These are phyloP conservation scores for Calameuta idolon DNA, from an alignment of 2,888 invertebrate genomes.

Conservation along the genomic window DNA sequence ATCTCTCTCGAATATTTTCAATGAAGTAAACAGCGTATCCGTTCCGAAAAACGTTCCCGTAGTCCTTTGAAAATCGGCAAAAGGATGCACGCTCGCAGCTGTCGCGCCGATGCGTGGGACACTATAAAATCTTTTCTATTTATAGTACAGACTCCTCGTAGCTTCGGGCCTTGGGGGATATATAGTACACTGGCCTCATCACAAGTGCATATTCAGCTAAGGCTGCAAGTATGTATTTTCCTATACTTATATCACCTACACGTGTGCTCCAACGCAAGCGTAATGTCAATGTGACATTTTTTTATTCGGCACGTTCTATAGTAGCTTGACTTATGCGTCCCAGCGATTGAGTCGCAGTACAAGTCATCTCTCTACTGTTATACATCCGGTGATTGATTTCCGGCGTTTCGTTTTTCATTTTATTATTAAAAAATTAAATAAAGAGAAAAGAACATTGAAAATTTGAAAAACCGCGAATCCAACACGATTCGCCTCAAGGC, in stretches of 20 bases:
- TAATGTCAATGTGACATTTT: background rate
- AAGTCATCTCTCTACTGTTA: background rate
- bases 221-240: constrained; percentile 2
- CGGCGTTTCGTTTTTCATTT: background rate
- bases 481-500: background rate
- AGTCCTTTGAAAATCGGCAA: background rate
- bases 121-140: constrained; percentile 44
- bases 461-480: background rate
- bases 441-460: background rate
- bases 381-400: background rate
- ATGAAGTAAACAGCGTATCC: background rate
- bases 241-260: background rate
- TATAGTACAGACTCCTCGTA: constrained; percentile 33
- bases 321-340: background rate
- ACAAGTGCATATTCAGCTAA: background rate
- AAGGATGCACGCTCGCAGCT: background rate
- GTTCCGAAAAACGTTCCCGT: background rate
- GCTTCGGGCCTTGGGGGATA: constrained; percentile 21
- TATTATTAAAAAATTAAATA: background rate
- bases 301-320: background rate
- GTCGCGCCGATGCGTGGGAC: constrained; percentile 39
- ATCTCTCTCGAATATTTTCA: too few relatives aligned
- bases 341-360: background rate
- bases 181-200: background rate
- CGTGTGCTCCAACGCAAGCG: background rate